Base-by-base conservation (phyloP, 2,113 vertebrate genomes). In the Bombycilla garrulus region DNA sequence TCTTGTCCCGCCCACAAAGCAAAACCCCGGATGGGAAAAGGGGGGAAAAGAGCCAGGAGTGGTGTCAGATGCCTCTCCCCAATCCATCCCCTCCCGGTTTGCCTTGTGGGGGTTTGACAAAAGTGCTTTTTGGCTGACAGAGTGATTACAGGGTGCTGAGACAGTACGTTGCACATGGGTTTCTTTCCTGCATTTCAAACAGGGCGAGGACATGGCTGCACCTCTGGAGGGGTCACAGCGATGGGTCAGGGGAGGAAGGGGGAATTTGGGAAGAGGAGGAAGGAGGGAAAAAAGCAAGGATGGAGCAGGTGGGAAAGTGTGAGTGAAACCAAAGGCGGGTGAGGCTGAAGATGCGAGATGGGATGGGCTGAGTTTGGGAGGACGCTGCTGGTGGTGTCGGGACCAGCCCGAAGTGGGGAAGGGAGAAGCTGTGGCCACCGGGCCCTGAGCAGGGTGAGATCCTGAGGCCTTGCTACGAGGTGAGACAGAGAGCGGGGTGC, bases 141-240 rank as follows among this genome's bases (percentile, higher is more conserved):
- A 94, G 87, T 97, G 88, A 97, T 96, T 92, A 96, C 72, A 91
- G 89, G 88, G 77, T 93, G 86, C 84, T 3, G 61, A 92, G 95
- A 57, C 84, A 85, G 51, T 56, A 80, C 65, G 94, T 91, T 91
- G 94, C 78, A 81, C 80, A 77, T 15, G 38, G 69, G 58, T 72
- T 90, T 80, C 89, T 96, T 81, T 15, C 88, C 69, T 81, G 90
- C 90, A 81, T 96, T 93, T 80, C 85, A 94, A 96, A 67, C 60
- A 90, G 86, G 88, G 57, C 0, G 6, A 57, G 28, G 61, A 58
- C 86, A 54, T 8, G 66, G 88, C 77, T 16, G 96, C 70, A 90
- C 58, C 88, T 62, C 47, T 44, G 66, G 85, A 33, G 36, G 61
- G 89, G 91, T 87, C 74, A 3, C 36, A 11, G 61, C 2, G 36